These are phyloP conservation scores for Aramus guarauna DNA, from an alignment of 2,113 vertebrate genomes.

Conservation along the genomic window DNA sequence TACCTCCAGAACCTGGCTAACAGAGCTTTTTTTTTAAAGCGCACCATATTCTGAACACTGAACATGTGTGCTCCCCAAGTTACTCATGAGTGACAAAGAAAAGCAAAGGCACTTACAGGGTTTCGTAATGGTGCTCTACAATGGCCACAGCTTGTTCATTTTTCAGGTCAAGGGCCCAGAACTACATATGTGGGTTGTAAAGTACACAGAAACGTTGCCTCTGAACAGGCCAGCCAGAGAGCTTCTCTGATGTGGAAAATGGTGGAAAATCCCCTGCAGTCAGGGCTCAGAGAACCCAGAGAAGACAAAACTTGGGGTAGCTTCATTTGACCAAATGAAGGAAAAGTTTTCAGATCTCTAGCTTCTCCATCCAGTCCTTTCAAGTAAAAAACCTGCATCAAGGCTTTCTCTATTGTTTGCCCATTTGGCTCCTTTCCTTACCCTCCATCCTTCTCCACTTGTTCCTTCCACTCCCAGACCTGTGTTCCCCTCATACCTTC, in stretches of 20 bases:
- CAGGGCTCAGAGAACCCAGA: neutral
- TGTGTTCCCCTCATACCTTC: neutral
- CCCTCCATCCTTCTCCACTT: neutral
- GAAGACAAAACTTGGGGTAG: neutral
- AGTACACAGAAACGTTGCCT: neutral
- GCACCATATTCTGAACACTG: neutral
- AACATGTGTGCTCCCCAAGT: accelerated
- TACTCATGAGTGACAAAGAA: neutral
- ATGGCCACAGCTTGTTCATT: neutral
- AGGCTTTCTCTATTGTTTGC: neutral
- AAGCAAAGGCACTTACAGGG: neutral
- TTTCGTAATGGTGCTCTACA: neutral
- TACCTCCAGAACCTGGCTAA: neutral
- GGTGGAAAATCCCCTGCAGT: neutral
- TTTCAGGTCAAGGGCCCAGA: neutral
- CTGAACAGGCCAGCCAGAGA: neutral
- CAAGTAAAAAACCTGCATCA: neutral
- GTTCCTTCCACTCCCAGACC: neutral
- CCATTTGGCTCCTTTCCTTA: neutral
- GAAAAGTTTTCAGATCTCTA: neutral
- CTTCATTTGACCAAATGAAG: neutral
- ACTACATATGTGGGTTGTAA: neutral
- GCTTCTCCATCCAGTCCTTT: neutral
- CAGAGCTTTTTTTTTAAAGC: neutral
- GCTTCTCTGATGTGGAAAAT: neutral